These are phyloP conservation scores for Falco rusticolus DNA, from an alignment of 2,797 vertebrate species.

Conservation along the genomic window DNA sequence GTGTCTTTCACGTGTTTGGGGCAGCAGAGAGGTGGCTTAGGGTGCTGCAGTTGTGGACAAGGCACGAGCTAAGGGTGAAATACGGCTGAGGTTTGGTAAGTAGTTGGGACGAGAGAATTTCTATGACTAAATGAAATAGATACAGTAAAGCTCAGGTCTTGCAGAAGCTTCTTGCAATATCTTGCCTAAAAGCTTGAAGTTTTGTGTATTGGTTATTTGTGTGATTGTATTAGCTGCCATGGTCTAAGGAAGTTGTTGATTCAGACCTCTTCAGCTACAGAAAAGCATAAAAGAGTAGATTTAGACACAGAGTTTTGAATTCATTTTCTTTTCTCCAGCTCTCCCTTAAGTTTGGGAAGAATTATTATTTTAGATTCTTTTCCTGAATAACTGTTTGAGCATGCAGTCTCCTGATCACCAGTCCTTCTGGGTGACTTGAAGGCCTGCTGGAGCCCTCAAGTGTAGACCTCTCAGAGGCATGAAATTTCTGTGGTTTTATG, in stretches of 20 bases:
- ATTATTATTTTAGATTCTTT: not conserved
- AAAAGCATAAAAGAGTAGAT: not conserved
- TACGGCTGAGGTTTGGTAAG: not conserved
- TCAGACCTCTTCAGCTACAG: not conserved
- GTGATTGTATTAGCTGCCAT: not conserved
- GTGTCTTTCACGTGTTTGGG: not conserved
- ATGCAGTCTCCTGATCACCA: rapidly evolving
- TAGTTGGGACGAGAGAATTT: not conserved
- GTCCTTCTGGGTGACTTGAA: not conserved
- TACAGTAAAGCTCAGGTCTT: not conserved
- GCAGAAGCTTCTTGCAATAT: not conserved
- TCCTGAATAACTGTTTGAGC: not conserved
- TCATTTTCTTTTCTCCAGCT: not conserved
- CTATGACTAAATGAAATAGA: not conserved
- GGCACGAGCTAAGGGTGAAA: not conserved
- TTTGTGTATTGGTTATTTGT: not conserved
- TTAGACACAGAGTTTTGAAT: not conserved
- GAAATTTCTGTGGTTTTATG: not conserved
- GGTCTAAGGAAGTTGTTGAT: not conserved
- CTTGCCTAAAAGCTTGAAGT: not conserved
- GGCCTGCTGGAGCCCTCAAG: not conserved
- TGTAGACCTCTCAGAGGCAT: not conserved
- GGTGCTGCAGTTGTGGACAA: not conserved
- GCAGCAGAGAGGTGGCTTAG: not conserved
- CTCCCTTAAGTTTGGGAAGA: not conserved